These are phyloP conservation scores for Cataglyphis albicans DNA, from an alignment of 2,888 invertebrate species.

Conservation along the genomic window DNA sequence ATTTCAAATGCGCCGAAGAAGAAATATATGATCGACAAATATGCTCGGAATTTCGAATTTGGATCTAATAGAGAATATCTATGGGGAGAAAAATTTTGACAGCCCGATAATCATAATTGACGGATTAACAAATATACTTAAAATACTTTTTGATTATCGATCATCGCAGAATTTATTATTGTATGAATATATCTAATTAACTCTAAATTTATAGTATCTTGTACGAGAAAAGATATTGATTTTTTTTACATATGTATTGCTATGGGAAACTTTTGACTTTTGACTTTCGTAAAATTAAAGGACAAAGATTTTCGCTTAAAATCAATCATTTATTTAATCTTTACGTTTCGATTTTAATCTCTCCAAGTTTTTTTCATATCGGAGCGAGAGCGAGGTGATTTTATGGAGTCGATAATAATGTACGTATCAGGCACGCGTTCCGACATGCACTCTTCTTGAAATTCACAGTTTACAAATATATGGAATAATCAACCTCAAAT, in stretches of 20 bases:
- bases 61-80: background rate
- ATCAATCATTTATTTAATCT: slow-evolving; percentile 1
- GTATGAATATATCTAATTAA: background rate
- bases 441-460: slow-evolving; percentile 42
- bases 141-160: slow-evolving; percentile 5
- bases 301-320: background rate
- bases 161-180: background rate
- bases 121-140: background rate
- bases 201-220: background rate
- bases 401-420: slow-evolving; percentile 15
- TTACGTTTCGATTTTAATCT: background rate
- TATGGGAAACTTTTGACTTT: background rate
- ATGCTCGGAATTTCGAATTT: background rate
- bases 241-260: background rate
- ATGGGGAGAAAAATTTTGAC: background rate
- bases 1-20: background rate
- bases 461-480: slow-evolving; percentile 38
- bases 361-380: background rate
- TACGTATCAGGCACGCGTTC: slow-evolving; percentile 18
- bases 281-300: background rate
- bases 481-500: slow-evolving; percentile 51
- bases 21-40: background rate
- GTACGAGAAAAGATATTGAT: background rate
- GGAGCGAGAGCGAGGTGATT: background rate
- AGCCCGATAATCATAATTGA: background rate